Base-by-base conservation (phyloP, 2,113 vertebrate genomes). In the Vidua chalybeata region DNA sequence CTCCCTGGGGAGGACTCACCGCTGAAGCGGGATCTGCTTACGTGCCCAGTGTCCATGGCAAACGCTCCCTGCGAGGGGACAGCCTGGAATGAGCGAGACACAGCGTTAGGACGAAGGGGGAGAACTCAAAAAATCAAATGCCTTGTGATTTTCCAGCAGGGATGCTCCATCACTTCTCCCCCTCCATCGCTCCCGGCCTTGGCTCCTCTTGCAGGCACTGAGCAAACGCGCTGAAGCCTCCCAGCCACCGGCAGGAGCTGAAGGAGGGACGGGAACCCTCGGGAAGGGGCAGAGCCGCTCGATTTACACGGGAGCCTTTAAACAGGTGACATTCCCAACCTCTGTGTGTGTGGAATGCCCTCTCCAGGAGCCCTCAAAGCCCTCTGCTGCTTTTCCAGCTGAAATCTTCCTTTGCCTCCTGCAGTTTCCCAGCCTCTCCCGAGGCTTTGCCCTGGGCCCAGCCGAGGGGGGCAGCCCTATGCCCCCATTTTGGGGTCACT, bases 281-380 rank as follows among this genome's bases (percentile, higher is more conserved):
- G 5, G 49, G n/a, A 63, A 72, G 63, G 23, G 8, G 4, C 69
- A 24, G 89, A 84, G 73, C 64, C 0, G 5, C 69, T 4, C 0
- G 2, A 22, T 56, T 64, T 6, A 12, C 64, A 12, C 7, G 1
- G 26, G 20, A 43, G 20, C 1, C 9, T 20, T n/a, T 22, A 19
- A 20, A 13, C 1, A 9, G 45, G 61, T 1, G 7, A 6, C 69
- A 43, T 74, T 61, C 33, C 15, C 87, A 15, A 10, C 5, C 8
- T 0, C 35, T 14, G 45, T 8, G 4, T 3, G 12, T 0, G 2
- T 0, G 14, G 68, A 17, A 0, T 16, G 7, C 19, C 30, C 51
- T 15, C 45, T 55, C 61, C 69, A 5, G 59, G 17, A 84, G 75
- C 56, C 16, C 61, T 39, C 30, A 11, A 18, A 58, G 35, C 33